Evolutionary conservation across 2,888 invertebrate genomes (phyloP), one percentile per base, ranked within the genome.

Genomic region (Erebia ligea): DNA sequence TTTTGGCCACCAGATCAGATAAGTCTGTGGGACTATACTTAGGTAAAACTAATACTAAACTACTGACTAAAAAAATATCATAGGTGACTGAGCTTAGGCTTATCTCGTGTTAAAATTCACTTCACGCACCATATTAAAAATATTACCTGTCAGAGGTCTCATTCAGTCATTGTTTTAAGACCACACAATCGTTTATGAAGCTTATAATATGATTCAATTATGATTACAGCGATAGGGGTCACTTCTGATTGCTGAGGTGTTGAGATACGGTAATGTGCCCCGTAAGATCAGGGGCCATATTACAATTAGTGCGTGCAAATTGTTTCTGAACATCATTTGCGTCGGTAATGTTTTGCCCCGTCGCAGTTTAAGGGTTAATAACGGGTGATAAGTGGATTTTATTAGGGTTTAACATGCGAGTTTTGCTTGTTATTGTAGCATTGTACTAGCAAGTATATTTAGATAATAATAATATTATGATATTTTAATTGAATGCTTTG

Each of bases 221-320:
- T 64, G 45, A 68, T 70, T 61, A 69, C 62, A 65, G 57, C 57
- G 67, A 59, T 50, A 21, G 72, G 70, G 72, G 70, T 76, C 73
- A 69, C 21, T 57, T 64, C 48, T 68, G 69, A 72, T 73, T 73
- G 68, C 71, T 56, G 52, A 66, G 77, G 68, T 73, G 73, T 62
- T 45, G 52, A 62, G 68, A 67, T 62, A 62, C 65, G 61, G 68
- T 62, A 61, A 57, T 19, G 45, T 34, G n/a, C 48, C 45, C 19
- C 21, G 40, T 65, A 70, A 70, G 73, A 70, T 73, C 73, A 73
- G 64, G 70, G 73, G 73, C 70, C 73, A 64, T 59, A 50, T 64
- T 65, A 66, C 59, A 63, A 64, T 69, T 65, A 65, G 59, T 65
- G 54, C 62, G 48, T 57, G 40, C 64, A 69, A 69, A 69, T 69